Percentiles rank a stretch among this genome's conserved stretches.
phyloP scores from a whole-genome alignment of 1,140 invertebrate genomes.

The Fopius arisanus region DNA sequence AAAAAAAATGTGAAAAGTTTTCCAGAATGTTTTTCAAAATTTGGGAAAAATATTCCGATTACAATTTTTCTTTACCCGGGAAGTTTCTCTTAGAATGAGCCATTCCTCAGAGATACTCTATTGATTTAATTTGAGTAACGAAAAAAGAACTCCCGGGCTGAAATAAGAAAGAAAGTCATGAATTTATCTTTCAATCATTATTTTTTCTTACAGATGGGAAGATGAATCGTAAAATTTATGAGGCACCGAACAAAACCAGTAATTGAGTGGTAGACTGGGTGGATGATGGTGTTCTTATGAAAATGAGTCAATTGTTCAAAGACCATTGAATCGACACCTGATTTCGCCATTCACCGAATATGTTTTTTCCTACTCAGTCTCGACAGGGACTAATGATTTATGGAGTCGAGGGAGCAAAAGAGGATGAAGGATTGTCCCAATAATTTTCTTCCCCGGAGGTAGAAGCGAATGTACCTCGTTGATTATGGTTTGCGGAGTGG shows the following conservation, averaged over 20 bases:
- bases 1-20: no score
- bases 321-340: slow-evolving; percentile 27
- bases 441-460: background rate
- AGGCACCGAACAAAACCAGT: background rate
- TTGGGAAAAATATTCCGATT: no score
- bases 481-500: background rate
- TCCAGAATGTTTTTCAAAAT: no score
- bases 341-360: background rate
- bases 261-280: slow-evolving; percentile 18
- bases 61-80: no score
- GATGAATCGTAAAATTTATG: background rate
- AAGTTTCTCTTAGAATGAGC: no score
- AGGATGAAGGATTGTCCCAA: background rate
- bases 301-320: slow-evolving; percentile 24
- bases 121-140: no score
- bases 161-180: background rate
- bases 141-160: background rate
- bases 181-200: background rate
- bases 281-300: background rate
- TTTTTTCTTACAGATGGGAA: background rate
- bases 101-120: slow-evolving; percentile 7
- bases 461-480: background rate
- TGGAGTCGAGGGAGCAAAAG: slow-evolving; percentile 19
- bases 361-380: background rate
- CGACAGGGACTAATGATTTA: background rate